Evolutionary conservation across 2,888 invertebrate genomes (phyloP), one percentile per base, ranked within the genome.

Genomic region (Rhaphigaster nebulosa): DNA sequence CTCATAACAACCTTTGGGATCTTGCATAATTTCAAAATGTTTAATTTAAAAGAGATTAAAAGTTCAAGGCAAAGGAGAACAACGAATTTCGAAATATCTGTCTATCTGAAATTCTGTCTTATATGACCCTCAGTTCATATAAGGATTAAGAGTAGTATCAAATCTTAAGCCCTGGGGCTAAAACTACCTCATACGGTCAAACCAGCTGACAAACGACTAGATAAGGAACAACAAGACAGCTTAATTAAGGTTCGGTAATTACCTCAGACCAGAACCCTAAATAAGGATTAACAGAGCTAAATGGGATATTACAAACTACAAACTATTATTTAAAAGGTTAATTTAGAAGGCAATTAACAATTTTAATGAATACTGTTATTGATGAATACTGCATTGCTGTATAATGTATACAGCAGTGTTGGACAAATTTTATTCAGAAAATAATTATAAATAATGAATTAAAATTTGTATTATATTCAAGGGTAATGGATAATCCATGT

Each of bases 171-270:
- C 70, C 2, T 18, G 38, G 70, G 1, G 1, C 1, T 65, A 29
- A 15, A 70, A 70, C 70, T 34, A 34, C 26, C 70, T 76, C 70
- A 76, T 38, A 76, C 70, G 70, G 23, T 38, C 23, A 76, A 34
- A 76, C 38, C 34, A 20, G 10, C 70, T 76, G 8, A 76, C 65
- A 38, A 76, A 76, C 38, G 38, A 15, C 70, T 1, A 76, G 70
- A 76, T 76, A 76, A 76, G 70, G 70, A 76, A 76, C 70, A 76
- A 76, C 70, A 76, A 76, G 70, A 38, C 70, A 76, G 70, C 38
- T 76, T 76, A 76, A 76, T 76, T 76, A 76, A 76, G 38, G 70
- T 38, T 34, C 70, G 38, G 70, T 76, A 76, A 76, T 76, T 76
- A 76, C 70, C 34, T 10, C 15, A 76, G 38, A 20, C 70, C 23